Evolutionary conservation across 1,140 invertebrate genomes (phyloP).

Genomic region (Zaprionus taronus): DNA sequence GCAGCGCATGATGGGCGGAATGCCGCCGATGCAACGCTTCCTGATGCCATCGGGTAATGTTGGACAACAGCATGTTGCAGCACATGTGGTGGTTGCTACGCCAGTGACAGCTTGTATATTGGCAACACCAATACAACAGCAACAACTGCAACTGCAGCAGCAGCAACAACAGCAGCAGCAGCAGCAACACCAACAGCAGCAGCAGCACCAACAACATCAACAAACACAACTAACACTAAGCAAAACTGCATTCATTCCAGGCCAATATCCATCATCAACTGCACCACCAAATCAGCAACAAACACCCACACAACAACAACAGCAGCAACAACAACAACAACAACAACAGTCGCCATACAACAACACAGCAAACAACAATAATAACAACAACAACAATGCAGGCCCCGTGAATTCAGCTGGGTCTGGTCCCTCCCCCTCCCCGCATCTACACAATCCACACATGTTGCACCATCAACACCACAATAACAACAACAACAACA

Average conservation of each 20-base stretch:
- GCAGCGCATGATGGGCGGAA: slow-evolving; percentile 55
- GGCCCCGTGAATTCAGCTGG: slow-evolving; percentile 27
- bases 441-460: slow-evolving; percentile 64
- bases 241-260: slow-evolving; percentile 72
- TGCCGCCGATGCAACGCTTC: slow-evolving; percentile 60
- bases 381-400: slow-evolving; percentile 31
- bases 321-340: slow-evolving; percentile 48
- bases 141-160: slow-evolving; percentile 15
- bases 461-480: slow-evolving; percentile 60
- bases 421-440: slow-evolving; percentile 39
- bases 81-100: slow-evolving; percentile 19
- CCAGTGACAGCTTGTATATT: slow-evolving; percentile 33
- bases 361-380: slow-evolving; percentile 29
- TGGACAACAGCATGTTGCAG: slow-evolving; percentile 16
- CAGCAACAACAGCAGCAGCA: slow-evolving; percentile 4
- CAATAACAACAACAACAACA: slow-evolving; percentile 23
- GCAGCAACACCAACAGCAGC: slow-evolving; percentile 30
- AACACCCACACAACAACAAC: slow-evolving; percentile 43
- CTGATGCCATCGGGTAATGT: slow-evolving; percentile 65
- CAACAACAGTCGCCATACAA: slow-evolving; percentile 59
- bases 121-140: slow-evolving; percentile 18
- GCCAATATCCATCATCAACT: slow-evolving; percentile 62
- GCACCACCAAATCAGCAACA: slow-evolving; percentile 36
- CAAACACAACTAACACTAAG: slow-evolving; percentile 48
- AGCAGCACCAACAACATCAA: slow-evolving; percentile 52